Base-by-base conservation (phyloP, 2,888 invertebrate genomes). In the Drosophila prolongata region DNA sequence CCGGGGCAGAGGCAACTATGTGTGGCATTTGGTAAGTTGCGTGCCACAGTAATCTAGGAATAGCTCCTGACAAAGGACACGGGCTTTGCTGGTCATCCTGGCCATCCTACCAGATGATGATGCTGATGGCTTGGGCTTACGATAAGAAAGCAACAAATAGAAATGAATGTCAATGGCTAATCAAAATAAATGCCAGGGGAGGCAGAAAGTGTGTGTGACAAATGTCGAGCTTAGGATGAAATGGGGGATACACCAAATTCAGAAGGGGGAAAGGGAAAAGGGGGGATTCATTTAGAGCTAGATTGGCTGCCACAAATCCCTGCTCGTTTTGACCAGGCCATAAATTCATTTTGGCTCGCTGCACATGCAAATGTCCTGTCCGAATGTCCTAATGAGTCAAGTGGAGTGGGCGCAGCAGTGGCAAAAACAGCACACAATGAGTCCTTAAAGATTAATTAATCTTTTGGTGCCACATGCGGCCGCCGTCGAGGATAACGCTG, bases 381-480 rank as follows among this genome's bases (percentile, higher is more conserved):
- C 72, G 78, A 74, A 75, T 76, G 69, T 67, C 77, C 83, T 79
- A 87, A 87, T 81, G 80, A 87, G 80, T 68, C 73, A 70, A 53
- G 49, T 49, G 35, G 34, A 13, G 27, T 9, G 44, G 37, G 44
- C 34, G 16, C 37, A 11, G 49, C 35, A 14, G 27, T 14, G 6
- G 47, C 46, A 62, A 27, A 60, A 40, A 46, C 66, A 52, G 38
- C 47, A 24, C 56, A 72, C 68, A 87, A 87, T 79, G 83, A 87
- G 91, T 90, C 90, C 91, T 90, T 91, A 85, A 90, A 91, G 90
- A 91, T 91, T 90, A 90, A 90, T 90, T 90, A 90, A 91, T 91
- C 90, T 90, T 87, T 86, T 72, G 72, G 87, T 79, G 82, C 89
- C 89, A 89, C 90, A 90, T 91, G 90, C 81, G 88, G 80, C 86